Percentiles rank a stretch among this genome's conserved stretches.
These are phyloP conservation scores for Abrostola triplasia DNA, from an alignment of 2,888 invertebrate species.

Conservation along the genomic window DNA sequence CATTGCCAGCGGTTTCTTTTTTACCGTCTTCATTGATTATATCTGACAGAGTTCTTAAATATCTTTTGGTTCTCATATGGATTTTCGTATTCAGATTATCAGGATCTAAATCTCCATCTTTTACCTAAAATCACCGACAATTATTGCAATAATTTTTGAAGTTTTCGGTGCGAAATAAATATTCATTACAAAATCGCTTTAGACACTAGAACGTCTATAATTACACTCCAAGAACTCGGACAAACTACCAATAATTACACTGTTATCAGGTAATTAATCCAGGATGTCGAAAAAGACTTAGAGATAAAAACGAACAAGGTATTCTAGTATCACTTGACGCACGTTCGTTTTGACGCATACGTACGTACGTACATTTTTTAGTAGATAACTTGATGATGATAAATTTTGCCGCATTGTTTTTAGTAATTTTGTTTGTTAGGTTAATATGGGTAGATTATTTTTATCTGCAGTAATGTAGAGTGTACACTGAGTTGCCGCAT, in stretches of 20 bases:
- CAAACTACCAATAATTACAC: constrained; percentile 30
- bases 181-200: too few species aligned
- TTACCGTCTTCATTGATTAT: too few species aligned
- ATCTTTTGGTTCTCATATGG: too few species aligned
- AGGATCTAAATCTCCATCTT: too few species aligned
- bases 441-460: constrained; percentile 48
- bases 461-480: constrained; percentile 36
- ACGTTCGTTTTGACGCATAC: constrained; percentile 37
- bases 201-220: background rate
- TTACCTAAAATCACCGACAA: too few species aligned
- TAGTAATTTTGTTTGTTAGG: constrained; percentile 54
- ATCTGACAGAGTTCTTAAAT: too few species aligned
- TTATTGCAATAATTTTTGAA: too few species aligned
- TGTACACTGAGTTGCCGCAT: constrained; percentile 44
- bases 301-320: constrained; percentile 59
- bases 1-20: too few species aligned
- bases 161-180: too few species aligned
- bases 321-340: constrained; percentile 68
- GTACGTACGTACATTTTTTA: constrained; percentile 23
- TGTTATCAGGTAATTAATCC: constrained; percentile 48
- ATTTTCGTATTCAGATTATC: too few species aligned
- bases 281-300: constrained; percentile 48
- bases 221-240: background rate
- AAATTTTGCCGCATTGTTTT: constrained; percentile 63
- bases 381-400: constrained; percentile 68